phyloP scores from a whole-genome alignment of 1,140 invertebrate genomes.

The Trypoxylus dichotomus region DNA sequence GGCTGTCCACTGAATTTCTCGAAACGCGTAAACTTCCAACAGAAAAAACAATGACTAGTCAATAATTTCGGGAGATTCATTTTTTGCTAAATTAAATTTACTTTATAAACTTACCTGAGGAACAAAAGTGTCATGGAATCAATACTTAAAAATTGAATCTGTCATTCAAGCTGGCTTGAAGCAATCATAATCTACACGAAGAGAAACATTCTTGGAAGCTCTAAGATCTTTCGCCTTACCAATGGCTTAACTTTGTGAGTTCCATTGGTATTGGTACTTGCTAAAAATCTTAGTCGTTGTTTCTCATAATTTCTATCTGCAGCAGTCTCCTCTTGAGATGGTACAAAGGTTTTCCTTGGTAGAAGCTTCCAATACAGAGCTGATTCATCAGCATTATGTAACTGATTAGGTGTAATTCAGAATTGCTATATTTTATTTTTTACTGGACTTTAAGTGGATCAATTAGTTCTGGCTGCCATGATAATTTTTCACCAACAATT shows the following conservation, averaged over 20 bases:
- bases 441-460: not conserved
- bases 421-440: not conserved
- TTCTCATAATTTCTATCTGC: too few species aligned
- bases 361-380: slow-evolving; percentile 44
- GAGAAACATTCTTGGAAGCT: too few species aligned
- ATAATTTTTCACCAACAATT: slow-evolving; percentile 41
- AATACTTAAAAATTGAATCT: slow-evolving; percentile 22
- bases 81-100: too few species aligned
- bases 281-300: too few species aligned
- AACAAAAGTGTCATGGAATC: slow-evolving; percentile 37
- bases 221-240: too few species aligned
- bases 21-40: too few species aligned
- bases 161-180: not conserved
- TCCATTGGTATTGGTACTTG: too few species aligned
- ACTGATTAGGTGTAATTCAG: slow-evolving; percentile 28
- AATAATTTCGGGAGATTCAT: too few species aligned
- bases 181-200: too few species aligned
- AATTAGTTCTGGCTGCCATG: slow-evolving; percentile 33
- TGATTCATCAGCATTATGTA: slow-evolving; percentile 54
- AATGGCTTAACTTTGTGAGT: too few species aligned
- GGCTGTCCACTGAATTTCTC: too few species aligned
- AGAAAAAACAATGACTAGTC: too few species aligned
- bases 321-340: not conserved
- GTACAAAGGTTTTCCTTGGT: slow-evolving; percentile 22
- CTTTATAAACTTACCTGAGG: slow-evolving; percentile 29